Evolutionary conservation across 2,113 vertebrate genomes (phyloP), one percentile per base, ranked within the genome.

Genomic region (Condylura cristata): DNA sequence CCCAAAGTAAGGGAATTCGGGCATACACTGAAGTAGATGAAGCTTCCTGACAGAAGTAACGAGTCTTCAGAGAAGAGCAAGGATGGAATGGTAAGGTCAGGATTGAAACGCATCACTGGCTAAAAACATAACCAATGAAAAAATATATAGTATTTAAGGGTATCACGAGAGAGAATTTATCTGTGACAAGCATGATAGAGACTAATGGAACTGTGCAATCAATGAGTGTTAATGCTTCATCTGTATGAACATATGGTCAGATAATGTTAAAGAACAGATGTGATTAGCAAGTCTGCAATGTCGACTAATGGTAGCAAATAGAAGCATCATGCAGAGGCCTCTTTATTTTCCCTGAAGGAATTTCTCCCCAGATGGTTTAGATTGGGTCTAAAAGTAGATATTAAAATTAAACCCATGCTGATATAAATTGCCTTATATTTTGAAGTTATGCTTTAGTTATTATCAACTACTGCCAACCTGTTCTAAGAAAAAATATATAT

Each of bases 261-360:
- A 70, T 89, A 91, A 37, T 84, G n/a, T 91, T 71, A 68, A 83
- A 60, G 70, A 92, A 70, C 94, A 96, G 96, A 94, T 95, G 95
- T 89, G 70, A 65, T 68, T 51, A 93, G 20, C 61, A 71, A 88
- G 26, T 88, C 34, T 61, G 34, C 74, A 93, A 58, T 88, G 71
- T 65, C 88, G 95, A 71, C 16, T 95, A 90, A 94, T 92, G 75
- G 88, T 34, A 56, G 75, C 75, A 75, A 81, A 84, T 39, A 95
- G 60, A 87, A 80, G 86, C 66, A 80, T 72, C 46, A 92, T 80
- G 18, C 66, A 28, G 28, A 76, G 70, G 37, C 8, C 53, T 90
- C 66, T 92, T 75, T 89, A 93, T 84, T 83, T 91, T 83, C 78
- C 65, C 90, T 80, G 51, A 91, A 95, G 93, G 60, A 80, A 70